Evolutionary conservation across 2,113 vertebrate genomes (phyloP).

Genomic region (Cathartes aura): DNA sequence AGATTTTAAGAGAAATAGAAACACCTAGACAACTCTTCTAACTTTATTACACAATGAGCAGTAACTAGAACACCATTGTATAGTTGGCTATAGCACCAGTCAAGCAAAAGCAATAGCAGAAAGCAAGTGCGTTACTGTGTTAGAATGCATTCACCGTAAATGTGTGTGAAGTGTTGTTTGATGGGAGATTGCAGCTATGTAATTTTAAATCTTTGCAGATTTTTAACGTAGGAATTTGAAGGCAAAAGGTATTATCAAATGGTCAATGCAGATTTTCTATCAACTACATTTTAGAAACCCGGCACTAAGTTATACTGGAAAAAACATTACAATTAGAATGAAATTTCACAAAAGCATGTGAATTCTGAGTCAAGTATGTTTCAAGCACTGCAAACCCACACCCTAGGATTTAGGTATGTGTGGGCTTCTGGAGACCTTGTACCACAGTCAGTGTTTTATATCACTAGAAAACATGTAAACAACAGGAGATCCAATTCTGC

Average conservation of each 20-base stretch:
- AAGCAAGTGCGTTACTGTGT: background rate
- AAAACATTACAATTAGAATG: background rate
- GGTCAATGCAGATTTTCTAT: background rate
- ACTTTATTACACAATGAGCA: background rate
- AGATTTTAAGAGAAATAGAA: background rate
- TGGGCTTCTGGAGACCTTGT: slow-evolving; percentile 25
- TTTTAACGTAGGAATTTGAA: background rate
- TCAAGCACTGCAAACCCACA: background rate
- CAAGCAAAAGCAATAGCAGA: background rate
- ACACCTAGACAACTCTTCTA: background rate
- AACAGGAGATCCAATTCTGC: background rate
- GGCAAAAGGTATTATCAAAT: background rate
- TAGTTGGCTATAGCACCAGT: background rate
- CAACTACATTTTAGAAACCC: background rate
- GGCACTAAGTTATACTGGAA: background rate
- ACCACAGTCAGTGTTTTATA: background rate
- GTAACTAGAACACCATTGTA: background rate
- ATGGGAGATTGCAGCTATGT: background rate
- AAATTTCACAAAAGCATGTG: background rate
- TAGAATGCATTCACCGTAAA: background rate
- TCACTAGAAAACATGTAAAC: slow-evolving; percentile 3
- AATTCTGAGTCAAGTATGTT: slow-evolving; percentile 15
- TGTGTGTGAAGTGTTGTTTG: background rate
- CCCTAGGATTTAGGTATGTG: background rate
- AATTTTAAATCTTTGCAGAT: background rate